phyloP scores from a whole-genome alignment of 1,140 invertebrate genomes.

The Marisa cornuarietis region DNA sequence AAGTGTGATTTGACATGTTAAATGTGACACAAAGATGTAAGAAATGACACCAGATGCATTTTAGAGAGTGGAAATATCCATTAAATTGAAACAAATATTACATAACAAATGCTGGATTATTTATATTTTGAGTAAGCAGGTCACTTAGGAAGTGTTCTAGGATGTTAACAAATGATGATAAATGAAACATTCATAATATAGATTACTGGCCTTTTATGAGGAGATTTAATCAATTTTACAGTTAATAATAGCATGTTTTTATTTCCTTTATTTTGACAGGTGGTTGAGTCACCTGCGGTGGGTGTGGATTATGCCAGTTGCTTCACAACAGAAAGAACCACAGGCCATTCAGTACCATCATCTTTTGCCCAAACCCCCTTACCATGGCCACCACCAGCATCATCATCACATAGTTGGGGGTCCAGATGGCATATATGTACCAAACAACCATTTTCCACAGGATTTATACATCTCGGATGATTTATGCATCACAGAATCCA shows the following conservation, averaged over 20 bases:
- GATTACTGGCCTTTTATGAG: background rate
- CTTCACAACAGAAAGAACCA: conserved; percentile 52
- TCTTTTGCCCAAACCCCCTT: conserved; percentile 38
- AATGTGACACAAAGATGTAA: no score
- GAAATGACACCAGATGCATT: no score
- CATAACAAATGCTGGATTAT: no score
- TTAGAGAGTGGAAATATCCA: no score
- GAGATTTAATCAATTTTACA: background rate
- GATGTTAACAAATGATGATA: background rate
- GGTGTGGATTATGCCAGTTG: conserved; percentile 52
- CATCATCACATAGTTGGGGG: conserved; percentile 27
- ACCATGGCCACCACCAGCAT: conserved; percentile 30
- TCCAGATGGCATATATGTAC: conserved; percentile 29
- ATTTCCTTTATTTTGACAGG: background rate
- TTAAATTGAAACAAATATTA: no score
- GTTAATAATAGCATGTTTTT: background rate
- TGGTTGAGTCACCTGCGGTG: background rate
- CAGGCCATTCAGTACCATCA: conserved; percentile 48
- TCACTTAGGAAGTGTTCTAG: no score
- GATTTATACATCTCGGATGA: conserved; percentile 18
- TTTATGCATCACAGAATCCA: conserved; percentile 13
- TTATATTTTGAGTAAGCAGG: no score
- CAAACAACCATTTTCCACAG: conserved; percentile 18
- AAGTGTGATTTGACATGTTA: no score
- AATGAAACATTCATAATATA: background rate